A percentile compares a stretch with the other conserved stretches of the same genome.
Evolutionary conservation across 2,113 vertebrate genomes (phyloP).

Genomic region (Mobula hypostoma): DNA sequence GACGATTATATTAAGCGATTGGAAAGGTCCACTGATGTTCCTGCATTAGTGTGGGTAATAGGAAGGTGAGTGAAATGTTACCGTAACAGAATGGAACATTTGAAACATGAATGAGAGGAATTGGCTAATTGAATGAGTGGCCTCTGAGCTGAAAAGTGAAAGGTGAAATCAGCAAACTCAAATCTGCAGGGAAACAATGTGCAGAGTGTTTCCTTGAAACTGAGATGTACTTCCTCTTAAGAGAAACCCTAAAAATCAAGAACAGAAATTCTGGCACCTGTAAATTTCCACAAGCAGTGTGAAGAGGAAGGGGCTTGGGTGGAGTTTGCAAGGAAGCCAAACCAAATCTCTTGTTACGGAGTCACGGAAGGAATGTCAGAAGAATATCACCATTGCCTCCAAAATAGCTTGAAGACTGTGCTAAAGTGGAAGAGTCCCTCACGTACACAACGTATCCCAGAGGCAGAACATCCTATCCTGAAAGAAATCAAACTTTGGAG

Average conservation of each 20-base stretch:
- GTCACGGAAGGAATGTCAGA: not conserved
- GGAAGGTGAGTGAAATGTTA: not conserved
- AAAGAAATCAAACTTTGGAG: not conserved
- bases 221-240: not conserved
- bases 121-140: not conserved
- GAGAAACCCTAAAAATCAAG: not conserved
- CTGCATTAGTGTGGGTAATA: not conserved
- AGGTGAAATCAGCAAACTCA: not conserved
- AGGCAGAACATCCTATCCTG: not conserved
- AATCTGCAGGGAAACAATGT: not conserved
- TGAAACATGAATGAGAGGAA: not conserved
- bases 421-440: not conserved
- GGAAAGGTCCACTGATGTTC: not conserved
- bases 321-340: not conserved
- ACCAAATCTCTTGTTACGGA: not conserved
- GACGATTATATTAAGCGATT: too few species aligned
- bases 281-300: not conserved
- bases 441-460: not conserved
- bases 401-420: not conserved
- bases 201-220: not conserved
- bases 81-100: not conserved
- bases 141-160: not conserved
- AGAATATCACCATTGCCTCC: not conserved
- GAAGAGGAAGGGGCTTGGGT: slow-evolving; percentile 11
- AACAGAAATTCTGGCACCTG: not conserved